Evolutionary conservation across 1,140 invertebrate species (phyloP).

Genomic region (Harlomillsia oculata): DNA sequence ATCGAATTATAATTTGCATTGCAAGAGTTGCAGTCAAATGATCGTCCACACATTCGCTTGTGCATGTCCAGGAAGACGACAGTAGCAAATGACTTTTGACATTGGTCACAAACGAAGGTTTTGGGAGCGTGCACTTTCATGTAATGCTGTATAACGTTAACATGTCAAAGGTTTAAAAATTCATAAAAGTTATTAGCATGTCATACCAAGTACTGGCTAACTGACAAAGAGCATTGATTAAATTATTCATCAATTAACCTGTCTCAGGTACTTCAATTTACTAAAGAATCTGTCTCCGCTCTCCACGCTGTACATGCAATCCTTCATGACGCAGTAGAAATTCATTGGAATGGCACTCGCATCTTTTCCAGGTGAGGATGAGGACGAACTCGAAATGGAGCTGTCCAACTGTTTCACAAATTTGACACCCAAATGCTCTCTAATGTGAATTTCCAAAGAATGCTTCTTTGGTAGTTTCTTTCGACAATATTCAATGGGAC

Average conservation of each 20-base stretch:
- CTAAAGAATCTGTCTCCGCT: slow-evolving; percentile 40
- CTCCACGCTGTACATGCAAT: slow-evolving; percentile 40
- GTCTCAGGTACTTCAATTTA: slow-evolving; percentile 44
- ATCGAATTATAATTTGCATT: slow-evolving; percentile 45
- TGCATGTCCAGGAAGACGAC: slow-evolving; percentile 44
- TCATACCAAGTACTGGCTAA: neutral
- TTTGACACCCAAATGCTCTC: slow-evolving; percentile 5
- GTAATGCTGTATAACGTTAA: slow-evolving; percentile 46
- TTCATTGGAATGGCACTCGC: slow-evolving; percentile 7
- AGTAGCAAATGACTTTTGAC: slow-evolving; percentile 49
- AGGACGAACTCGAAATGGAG: neutral
- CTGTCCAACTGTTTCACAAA: neutral
- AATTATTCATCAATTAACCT: slow-evolving; percentile 37
- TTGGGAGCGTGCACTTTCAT: slow-evolving; percentile 53
- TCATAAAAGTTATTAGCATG: neutral
- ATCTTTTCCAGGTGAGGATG: neutral
- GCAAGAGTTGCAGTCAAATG: slow-evolving; percentile 49
- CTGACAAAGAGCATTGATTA: neutral
- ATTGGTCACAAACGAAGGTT: slow-evolving; percentile 45
- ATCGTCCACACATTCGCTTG: slow-evolving; percentile 44
- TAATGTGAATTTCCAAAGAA: slow-evolving; percentile 18
- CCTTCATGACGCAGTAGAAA: slow-evolving; percentile 42
- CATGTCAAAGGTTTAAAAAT: neutral
- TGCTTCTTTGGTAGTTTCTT: slow-evolving; percentile 17
- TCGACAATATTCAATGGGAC: slow-evolving; percentile 10